Conservation (phyloP, 1,140 invertebrate species). For the Orius insidiosus region DNA sequence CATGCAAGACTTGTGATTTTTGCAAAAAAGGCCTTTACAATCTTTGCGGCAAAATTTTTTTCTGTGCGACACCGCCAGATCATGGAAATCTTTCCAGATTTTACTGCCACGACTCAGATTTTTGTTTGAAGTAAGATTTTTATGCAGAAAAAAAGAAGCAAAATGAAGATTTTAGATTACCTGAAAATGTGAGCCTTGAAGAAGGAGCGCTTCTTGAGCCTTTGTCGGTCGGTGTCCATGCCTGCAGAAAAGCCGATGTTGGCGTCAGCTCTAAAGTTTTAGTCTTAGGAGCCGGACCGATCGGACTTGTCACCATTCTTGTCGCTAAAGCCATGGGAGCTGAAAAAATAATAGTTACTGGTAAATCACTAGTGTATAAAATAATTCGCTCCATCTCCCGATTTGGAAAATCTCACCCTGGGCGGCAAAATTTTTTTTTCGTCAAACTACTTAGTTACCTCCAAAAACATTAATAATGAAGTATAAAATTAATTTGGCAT, state of each 20-base stretch:
- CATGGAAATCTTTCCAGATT: slow-evolving; percentile 72
- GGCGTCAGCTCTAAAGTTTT: slow-evolving; percentile 61
- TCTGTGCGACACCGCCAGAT: slow-evolving; percentile 78
- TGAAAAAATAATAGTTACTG: slow-evolving; percentile 60
- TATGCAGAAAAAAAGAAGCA: no score
- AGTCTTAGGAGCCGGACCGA: slow-evolving; percentile 80
- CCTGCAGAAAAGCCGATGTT: slow-evolving; percentile 61
- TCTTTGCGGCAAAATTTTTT: slow-evolving; percentile 66
- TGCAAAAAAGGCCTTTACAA: slow-evolving; percentile 84
- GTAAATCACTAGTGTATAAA: no score
- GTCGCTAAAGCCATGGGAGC: slow-evolving; percentile 83
- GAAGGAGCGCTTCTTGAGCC: slow-evolving; percentile 90
- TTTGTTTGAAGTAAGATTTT: slow-evolving; percentile 66
- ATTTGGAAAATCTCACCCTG: no score
- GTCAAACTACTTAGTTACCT: no score
- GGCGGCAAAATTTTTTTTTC: no score
- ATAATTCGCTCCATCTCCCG: no score
- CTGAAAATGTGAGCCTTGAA: slow-evolving; percentile 73
- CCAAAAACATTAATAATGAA: no score
- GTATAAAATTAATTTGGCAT: no score
- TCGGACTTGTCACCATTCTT: slow-evolving; percentile 70
- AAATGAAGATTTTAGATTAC: slow-evolving; percentile 41
- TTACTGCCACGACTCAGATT: slow-evolving; percentile 81
- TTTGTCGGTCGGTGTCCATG: slow-evolving; percentile 83
- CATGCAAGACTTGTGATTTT: slow-evolving; percentile 65